phyloP scores from a whole-genome alignment of 2,113 vertebrate genomes.

The Leucoraja erinaceus region DNA sequence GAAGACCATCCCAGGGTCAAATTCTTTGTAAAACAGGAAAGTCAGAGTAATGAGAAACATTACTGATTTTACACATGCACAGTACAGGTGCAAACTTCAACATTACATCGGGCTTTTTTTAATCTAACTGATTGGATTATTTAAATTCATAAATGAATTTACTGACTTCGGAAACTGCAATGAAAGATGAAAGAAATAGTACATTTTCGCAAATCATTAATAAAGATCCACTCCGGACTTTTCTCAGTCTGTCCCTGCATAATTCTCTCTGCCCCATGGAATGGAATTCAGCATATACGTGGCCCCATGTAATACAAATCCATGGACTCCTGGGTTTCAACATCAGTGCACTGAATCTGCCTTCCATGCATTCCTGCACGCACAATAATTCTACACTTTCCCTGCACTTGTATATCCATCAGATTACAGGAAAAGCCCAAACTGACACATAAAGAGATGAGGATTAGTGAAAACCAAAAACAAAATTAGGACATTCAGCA shows the following conservation, averaged over 20 bases:
- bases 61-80: conserved; percentile 28
- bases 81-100: conserved; percentile 30
- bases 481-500: too few relatives aligned
- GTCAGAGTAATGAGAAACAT: conserved; percentile 32
- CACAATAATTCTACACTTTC: background rate
- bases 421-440: background rate
- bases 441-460: background rate
- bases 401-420: background rate
- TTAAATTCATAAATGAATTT: conserved; percentile 15
- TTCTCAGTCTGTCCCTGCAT: conserved; percentile 10
- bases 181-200: background rate
- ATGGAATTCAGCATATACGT: conserved; percentile 1
- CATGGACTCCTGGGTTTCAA: background rate
- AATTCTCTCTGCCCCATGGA: conserved; percentile 23
- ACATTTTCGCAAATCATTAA: background rate
- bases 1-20: conserved; percentile 29
- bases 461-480: too few relatives aligned
- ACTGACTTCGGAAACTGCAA: too few relatives aligned
- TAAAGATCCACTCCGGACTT: background rate
- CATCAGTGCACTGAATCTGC: background rate
- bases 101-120: background rate
- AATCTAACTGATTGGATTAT: background rate
- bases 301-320: conserved; percentile 4
- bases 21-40: conserved; percentile 36
- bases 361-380: background rate